Conservation (phyloP, 1,140 invertebrate species). For the Drosophila equinoxialis region DNA sequence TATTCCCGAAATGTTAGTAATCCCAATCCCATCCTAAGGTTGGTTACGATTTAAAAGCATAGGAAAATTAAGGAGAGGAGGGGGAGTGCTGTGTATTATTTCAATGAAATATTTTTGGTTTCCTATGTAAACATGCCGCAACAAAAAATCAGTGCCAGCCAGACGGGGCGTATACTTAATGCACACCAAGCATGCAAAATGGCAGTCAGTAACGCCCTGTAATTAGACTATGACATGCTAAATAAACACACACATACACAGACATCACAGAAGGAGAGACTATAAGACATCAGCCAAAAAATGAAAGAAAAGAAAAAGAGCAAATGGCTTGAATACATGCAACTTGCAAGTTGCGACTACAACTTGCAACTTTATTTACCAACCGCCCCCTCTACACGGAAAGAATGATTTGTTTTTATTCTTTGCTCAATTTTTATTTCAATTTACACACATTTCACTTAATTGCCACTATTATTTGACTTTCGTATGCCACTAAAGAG, state of each 20-base stretch:
- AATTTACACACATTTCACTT: constrained; percentile 54
- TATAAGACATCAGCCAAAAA: not conserved
- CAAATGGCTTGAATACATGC: constrained; percentile 61
- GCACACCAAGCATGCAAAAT: constrained; percentile 70
- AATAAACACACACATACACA: constrained; percentile 43
- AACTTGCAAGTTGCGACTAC: constrained; percentile 28
- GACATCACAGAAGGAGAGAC: not conserved
- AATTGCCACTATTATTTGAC: constrained; percentile 25
- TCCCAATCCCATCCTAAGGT: not conserved
- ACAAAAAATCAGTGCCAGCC: constrained; percentile 54
- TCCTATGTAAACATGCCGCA: constrained; percentile 55
- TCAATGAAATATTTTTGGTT: constrained; percentile 14
- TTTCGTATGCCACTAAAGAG: not conserved
- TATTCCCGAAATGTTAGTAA: not conserved
- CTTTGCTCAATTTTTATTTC: constrained; percentile 55
- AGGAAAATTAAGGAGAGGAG: not conserved
- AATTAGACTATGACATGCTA: constrained; percentile 75
- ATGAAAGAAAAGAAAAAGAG: constrained; percentile 6
- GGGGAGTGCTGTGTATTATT: not conserved
- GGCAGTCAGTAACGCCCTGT: constrained; percentile 73
- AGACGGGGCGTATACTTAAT: constrained; percentile 61
- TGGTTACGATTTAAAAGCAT: not conserved
- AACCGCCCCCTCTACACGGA: not conserved
- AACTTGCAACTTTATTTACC: not conserved
- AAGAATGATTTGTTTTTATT: constrained; percentile 50